Base-by-base conservation (phyloP, 2,113 vertebrate species). In the Daphoenositta chrysoptera region DNA sequence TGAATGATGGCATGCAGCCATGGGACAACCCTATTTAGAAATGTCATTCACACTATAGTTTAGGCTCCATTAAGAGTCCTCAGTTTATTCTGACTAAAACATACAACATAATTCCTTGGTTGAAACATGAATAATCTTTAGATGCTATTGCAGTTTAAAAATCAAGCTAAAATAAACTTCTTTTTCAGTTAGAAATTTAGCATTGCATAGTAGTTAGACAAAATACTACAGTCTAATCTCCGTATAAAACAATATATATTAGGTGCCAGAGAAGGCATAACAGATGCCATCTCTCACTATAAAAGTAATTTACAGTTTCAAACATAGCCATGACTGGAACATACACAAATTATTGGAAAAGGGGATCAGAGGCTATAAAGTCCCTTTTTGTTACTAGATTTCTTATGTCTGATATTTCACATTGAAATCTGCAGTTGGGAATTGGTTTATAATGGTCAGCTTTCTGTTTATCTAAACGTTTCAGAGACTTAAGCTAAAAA, bases 11-110 rank as follows among this genome's bases (percentile, higher is more conserved):
- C 92, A 93, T 94, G 95, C 93, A 84, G 94, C 93, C 73, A 37
- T 13, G 17, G 80, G 94, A 96, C 53, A 94, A 39, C 93, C 82
- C 82, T 98, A 89, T 98, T 98, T 98, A 97, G 97, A 96, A 96
- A 97, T 98, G 96, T 98, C 97, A 98, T 97, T 98, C 97, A 89
- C 90, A 96, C 60, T 95, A 56, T 87, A 44, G 78, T 93, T 91
- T 93, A 95, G 86, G 71, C 75, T 93, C 69, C 82, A 71, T 94
- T 96, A 95, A 97, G 95, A 92, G 82, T 96, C 73, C 77, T 58
- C n/a, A 58, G 93, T 98, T 98, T 98, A 95, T 89, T 96, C 96
- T 92, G 94, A 76, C 87, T 88, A 92, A 96, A 93, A 89, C 72
- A 88, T 97, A 94, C 97, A 97, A 89, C 91, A 81, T 94, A 97